phyloP scores from a whole-genome alignment of 2,113 vertebrate genomes.

The Scolopax mira region DNA sequence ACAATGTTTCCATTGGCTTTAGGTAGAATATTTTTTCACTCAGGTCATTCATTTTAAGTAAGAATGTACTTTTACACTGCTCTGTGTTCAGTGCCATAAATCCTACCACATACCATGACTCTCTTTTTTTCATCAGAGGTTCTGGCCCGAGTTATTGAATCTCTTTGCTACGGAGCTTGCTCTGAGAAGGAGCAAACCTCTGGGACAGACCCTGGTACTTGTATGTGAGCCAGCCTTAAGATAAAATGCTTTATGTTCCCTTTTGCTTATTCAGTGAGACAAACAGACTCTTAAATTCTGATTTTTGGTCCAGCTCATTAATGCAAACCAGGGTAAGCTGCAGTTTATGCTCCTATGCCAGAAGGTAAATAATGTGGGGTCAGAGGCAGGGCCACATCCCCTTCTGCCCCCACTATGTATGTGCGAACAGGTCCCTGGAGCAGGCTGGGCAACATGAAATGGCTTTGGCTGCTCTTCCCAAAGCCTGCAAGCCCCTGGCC shows the following conservation, averaged over 20 bases:
- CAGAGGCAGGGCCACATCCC: neutral
- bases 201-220: neutral
- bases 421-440: accelerated
- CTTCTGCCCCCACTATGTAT: neutral
- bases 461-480: neutral
- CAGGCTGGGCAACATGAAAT: neutral
- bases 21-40: conserved; percentile 22
- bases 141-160: neutral
- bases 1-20: conserved; percentile 43
- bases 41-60: neutral
- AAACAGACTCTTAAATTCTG: neutral
- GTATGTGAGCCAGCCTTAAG: neutral
- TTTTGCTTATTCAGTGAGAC: neutral
- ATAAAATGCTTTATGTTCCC: neutral
- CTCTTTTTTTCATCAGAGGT: neutral
- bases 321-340: neutral
- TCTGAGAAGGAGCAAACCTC: neutral
- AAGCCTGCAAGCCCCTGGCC: neutral
- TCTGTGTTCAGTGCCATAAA: neutral
- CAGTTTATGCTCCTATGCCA: neutral
- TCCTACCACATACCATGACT: neutral
- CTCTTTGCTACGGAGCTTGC: neutral
- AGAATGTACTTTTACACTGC: conserved; percentile 33
- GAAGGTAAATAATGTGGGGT: accelerated
- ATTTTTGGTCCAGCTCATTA: neutral